Conservation (phyloP, 2,113 vertebrate species). For the Empidonax traillii region DNA sequence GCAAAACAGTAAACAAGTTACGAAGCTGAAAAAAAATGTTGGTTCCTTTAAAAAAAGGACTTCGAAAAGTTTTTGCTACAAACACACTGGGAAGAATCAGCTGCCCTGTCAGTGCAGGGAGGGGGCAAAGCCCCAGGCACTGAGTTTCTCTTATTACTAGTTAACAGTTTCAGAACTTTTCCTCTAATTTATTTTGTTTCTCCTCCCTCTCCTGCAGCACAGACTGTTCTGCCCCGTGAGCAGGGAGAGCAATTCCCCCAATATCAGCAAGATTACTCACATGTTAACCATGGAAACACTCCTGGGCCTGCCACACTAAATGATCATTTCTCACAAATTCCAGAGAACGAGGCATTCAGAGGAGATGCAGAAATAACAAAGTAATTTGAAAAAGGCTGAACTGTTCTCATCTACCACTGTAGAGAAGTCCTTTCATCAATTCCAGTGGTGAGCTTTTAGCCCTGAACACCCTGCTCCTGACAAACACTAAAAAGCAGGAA, state of each 20-base stretch:
- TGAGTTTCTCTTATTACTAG: not conserved
- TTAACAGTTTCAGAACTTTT: fast-evolving
- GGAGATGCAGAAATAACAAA: not conserved
- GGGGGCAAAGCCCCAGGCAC: not conserved
- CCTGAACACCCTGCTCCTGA: not conserved
- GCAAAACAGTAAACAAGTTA: not conserved
- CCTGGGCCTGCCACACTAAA: fast-evolving
- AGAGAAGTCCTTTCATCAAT: not conserved
- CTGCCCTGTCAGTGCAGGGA: not conserved
- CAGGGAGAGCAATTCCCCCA: not conserved
- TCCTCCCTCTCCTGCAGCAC: not conserved
- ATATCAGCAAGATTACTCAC: not conserved
- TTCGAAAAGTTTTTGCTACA: not conserved
- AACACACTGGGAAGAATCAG: not conserved
- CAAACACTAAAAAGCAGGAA: not conserved
- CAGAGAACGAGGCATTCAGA: not conserved
- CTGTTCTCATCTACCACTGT: not conserved
- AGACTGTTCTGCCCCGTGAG: not conserved
- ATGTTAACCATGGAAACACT: fast-evolving
- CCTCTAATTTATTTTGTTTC: not conserved
- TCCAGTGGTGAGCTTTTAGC: not conserved
- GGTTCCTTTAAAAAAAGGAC: not conserved
- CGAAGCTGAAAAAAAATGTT: not conserved
- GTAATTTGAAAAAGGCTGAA: not conserved
- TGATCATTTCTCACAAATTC: not conserved